Evolutionary conservation across 2,797 vertebrate species (phyloP).

Genomic region (Sebastiscus tertius): DNA sequence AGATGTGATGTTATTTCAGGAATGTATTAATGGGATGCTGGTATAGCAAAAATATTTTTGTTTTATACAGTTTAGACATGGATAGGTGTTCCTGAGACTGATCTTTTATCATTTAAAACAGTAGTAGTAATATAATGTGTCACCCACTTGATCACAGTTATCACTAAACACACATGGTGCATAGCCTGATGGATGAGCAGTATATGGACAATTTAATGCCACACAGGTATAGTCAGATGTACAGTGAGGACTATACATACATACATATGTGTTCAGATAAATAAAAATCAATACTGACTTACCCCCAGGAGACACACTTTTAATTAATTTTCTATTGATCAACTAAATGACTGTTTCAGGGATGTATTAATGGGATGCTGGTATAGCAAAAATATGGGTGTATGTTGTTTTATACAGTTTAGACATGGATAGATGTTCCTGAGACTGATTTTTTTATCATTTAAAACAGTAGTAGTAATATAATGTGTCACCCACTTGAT

Average conservation of each 20-base stretch:
- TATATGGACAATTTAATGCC: too few relatives aligned
- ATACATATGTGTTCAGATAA: background rate
- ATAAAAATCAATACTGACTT: constrained; percentile 72
- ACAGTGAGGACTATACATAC: background rate
- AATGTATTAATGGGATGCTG: too few relatives aligned
- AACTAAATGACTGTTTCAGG: background rate
- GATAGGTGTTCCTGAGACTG: too few relatives aligned
- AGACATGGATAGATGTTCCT: background rate
- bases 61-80: too few relatives aligned
- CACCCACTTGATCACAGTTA: too few relatives aligned
- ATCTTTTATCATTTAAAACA: background rate
- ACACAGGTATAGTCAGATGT: background rate
- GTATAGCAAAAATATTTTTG: too few relatives aligned
- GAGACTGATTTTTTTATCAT: too few relatives aligned
- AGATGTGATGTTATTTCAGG: too few relatives aligned
- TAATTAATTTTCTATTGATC: constrained; percentile 60
- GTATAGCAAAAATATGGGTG: background rate
- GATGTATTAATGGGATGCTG: background rate
- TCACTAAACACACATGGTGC: too few relatives aligned
- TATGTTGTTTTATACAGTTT: background rate
- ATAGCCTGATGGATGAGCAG: too few relatives aligned
- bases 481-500: background rate
- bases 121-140: too few relatives aligned
- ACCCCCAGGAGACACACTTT: constrained; percentile 99
- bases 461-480: background rate